Evolutionary conservation across 2,888 invertebrate species (phyloP), one percentile per base, ranked within the genome.

Genomic region (Laothoe populi): DNA sequence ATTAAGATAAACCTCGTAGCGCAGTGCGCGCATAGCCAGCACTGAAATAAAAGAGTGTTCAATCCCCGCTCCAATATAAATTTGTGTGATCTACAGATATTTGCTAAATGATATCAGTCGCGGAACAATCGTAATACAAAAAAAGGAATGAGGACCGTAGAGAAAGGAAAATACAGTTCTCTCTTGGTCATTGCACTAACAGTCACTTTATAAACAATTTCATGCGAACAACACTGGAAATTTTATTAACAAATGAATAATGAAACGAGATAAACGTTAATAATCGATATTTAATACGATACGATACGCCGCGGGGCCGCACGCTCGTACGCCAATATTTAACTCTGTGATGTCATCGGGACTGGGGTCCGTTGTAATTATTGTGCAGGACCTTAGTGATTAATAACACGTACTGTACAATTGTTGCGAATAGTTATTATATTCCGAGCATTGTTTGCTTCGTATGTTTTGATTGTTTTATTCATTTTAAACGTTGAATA

Each of bases 331-430:
- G n/a, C 4, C 19, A 26, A 53, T 53, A 53, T 53, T 53, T 53
- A 53, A 53, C 53, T 38, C 38, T 53, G 53, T 53, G 53, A 53
- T 53, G 53, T 53, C 53, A 49, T 53, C 53, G 53, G 53, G 19
- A 11, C 19, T 35, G 19, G 53, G 53, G 19, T 19, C 19, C 53
- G 19, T 53, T 31, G 53, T 53, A 53, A 53, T 53, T 53, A 53
- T 53, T 53, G 53, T 53, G 53, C 53, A 53, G 53, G 53, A 53
- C 53, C 53, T 53, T 35, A 31, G 53, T 53, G 35, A 53, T 53
- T 53, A 53, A 53, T 53, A 35, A 19, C 19, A 31, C 11, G 53
- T 31, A 26, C 49, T 26, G 19, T 35, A 35, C 53, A 53, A 53
- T 53, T 53, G 53, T 53, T 53, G 31, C 0, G 53, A 35, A 35